Evolutionary conservation across 1,140 invertebrate genomes (phyloP).

Genomic region (Drosophila insularis): DNA sequence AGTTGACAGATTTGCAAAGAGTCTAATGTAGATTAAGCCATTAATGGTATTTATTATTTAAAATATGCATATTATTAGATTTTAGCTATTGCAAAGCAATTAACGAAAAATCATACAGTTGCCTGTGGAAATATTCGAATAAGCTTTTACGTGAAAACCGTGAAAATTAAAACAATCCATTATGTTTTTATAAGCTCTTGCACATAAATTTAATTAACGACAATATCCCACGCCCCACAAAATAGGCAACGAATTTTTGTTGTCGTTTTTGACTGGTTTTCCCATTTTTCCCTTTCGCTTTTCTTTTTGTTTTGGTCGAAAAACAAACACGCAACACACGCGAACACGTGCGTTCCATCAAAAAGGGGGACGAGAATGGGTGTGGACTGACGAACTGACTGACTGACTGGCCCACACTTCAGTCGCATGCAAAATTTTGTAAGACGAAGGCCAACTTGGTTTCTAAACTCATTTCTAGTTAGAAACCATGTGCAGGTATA

Average conservation of each 20-base stretch:
- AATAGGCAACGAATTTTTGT: background rate
- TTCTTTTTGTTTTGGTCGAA: background rate
- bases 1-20: too few species aligned
- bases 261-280: conserved; percentile 1
- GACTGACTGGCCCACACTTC: too few species aligned
- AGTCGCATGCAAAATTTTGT: background rate
- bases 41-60: too few species aligned
- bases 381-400: background rate
- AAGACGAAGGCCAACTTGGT: background rate
- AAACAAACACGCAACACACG: conserved; percentile 13
- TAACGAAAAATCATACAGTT: too few species aligned
- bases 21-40: too few species aligned
- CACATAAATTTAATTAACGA: conserved; percentile 51
- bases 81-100: too few species aligned
- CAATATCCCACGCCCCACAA: background rate
- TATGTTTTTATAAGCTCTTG: background rate
- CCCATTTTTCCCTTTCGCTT: background rate
- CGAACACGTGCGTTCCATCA: background rate
- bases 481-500: background rate
- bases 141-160: background rate
- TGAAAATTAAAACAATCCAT: background rate
- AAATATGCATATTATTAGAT: too few species aligned
- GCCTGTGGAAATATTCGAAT: too few species aligned
- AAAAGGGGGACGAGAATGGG: background rate
- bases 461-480: background rate